phyloP scores from a whole-genome alignment of 2,797 vertebrate species.

The Sibirionetta formosa region DNA sequence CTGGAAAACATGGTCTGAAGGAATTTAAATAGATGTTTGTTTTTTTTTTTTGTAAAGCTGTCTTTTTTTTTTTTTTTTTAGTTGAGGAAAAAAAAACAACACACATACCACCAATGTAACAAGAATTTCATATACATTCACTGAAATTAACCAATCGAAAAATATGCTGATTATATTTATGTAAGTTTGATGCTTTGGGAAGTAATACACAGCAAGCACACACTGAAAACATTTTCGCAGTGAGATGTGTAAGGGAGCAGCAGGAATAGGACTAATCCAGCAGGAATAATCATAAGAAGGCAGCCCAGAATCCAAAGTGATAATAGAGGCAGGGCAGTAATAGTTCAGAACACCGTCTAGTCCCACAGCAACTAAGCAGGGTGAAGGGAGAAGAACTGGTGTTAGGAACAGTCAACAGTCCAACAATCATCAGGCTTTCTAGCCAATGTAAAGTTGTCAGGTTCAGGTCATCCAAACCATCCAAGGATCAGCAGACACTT shows the following conservation, averaged over 20 bases:
- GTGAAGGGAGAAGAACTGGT: rapidly evolving
- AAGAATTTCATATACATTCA: not conserved
- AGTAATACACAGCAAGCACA: not conserved
- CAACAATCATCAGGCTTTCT: not conserved
- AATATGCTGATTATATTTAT: not conserved
- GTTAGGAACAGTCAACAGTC: not conserved
- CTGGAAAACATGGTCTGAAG: not conserved
- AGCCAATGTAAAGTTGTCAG: not conserved
- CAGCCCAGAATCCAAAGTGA: not conserved
- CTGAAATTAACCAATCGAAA: not conserved
- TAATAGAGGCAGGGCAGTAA: not conserved
- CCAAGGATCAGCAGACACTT: not conserved
- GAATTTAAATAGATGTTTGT: not conserved
- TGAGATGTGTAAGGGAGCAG: not conserved
- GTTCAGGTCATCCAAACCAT: not conserved
- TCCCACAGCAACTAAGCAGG: not conserved
- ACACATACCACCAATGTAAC: rapidly evolving
- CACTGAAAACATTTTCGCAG: not conserved
- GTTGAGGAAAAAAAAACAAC: not conserved
- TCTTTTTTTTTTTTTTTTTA: not conserved
- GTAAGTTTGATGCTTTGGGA: not conserved
- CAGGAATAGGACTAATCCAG: not conserved
- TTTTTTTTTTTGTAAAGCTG: not conserved
- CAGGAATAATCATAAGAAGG: not conserved
- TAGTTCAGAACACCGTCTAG: rapidly evolving